Conservation (phyloP, 2,113 vertebrate genomes). For the Dasyprocta punctata region DNA sequence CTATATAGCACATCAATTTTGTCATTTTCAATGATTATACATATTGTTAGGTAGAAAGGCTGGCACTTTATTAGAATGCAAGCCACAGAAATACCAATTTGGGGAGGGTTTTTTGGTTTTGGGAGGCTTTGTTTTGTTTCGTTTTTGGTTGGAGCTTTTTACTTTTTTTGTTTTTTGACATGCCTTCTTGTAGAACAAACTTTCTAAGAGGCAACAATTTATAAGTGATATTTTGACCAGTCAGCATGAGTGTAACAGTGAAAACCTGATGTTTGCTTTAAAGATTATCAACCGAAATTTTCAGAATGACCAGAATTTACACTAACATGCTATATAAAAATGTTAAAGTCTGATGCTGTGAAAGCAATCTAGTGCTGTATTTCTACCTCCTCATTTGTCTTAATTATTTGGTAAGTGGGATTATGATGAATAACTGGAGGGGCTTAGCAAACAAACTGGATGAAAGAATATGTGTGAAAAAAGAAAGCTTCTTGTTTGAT, state of each 20-base stretch:
- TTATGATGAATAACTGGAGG: slow-evolving; percentile 84
- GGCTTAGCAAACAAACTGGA: slow-evolving; percentile 87
- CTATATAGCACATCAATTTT: slow-evolving; percentile 83
- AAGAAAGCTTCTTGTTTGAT: slow-evolving; percentile 83
- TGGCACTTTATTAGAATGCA: slow-evolving; percentile 82
- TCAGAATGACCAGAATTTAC: slow-evolving; percentile 84
- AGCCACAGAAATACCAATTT: slow-evolving; percentile 83
- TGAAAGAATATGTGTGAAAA: slow-evolving; percentile 78
- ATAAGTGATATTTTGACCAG: slow-evolving; percentile 76
- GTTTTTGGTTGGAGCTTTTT: not conserved
- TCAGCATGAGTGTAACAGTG: slow-evolving; percentile 74
- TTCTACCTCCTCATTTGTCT: slow-evolving; percentile 92
- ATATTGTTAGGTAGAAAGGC: slow-evolving; percentile 82
- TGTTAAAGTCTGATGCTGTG: slow-evolving; percentile 88
- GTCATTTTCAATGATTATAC: slow-evolving; percentile 83
- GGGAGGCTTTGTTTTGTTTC: not conserved
- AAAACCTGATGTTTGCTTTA: slow-evolving; percentile 70
- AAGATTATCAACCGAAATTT: slow-evolving; percentile 78
- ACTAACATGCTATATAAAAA: slow-evolving; percentile 86
- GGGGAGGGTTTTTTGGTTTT: not conserved
- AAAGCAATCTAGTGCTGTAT: slow-evolving; percentile 89
- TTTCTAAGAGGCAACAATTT: slow-evolving; percentile 75
- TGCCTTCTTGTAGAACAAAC: slow-evolving; percentile 84
- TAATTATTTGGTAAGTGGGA: slow-evolving; percentile 89
- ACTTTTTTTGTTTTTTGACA: slow-evolving; percentile 60